phyloP scores from a whole-genome alignment of 2,113 vertebrate genomes.

The Heptranchias perlo region DNA sequence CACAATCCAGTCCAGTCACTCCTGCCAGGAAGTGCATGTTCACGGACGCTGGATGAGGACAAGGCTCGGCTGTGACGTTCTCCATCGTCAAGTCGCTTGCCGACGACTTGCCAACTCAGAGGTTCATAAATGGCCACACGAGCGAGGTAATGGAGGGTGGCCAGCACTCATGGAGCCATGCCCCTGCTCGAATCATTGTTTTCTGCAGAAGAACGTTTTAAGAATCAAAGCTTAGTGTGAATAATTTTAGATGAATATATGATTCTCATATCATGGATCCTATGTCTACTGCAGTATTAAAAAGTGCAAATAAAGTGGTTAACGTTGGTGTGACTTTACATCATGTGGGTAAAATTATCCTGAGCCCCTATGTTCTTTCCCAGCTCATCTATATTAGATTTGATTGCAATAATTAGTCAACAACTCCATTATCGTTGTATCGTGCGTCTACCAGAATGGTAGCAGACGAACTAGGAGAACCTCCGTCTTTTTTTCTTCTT shows the following conservation, averaged over 20 bases:
- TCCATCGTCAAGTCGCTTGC: neutral
- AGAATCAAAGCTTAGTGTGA: neutral
- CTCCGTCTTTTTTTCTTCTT: neutral
- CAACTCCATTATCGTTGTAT: neutral
- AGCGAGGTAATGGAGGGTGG: neutral
- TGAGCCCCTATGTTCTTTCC: neutral
- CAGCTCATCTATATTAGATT: neutral
- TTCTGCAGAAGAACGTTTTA: neutral
- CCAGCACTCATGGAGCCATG: neutral
- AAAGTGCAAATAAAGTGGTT: neutral
- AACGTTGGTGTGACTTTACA: neutral
- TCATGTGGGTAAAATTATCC: neutral
- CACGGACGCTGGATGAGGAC: neutral
- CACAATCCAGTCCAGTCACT: neutral
- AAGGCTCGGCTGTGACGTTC: neutral
- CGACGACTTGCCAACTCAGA: neutral
- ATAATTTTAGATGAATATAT: neutral
- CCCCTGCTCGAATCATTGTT: neutral
- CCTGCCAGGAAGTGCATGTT: neutral
- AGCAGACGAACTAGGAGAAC: neutral
- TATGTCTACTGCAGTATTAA: neutral
- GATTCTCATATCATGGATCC: neutral
- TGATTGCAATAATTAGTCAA: neutral
- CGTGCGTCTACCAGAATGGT: neutral
- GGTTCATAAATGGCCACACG: neutral